Percentiles rank a stretch among this genome's conserved stretches.
Conservation (phyloP, 2,888 invertebrate species). For the Harpalus rufipes region DNA sequence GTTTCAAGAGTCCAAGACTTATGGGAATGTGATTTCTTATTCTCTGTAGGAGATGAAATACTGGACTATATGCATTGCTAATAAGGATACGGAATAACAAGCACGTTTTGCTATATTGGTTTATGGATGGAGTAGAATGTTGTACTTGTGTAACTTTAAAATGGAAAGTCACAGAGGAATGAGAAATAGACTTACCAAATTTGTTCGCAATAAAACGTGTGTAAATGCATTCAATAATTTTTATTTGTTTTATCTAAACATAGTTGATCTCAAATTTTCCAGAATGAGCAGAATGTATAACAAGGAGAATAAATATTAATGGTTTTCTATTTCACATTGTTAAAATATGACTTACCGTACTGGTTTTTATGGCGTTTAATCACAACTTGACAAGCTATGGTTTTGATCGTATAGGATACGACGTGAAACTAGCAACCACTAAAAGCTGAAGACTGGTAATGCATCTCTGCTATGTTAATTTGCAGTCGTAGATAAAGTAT, state of each 20-base stretch:
- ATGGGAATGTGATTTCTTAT: slow-evolving; percentile 42
- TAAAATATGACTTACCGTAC: too few species aligned
- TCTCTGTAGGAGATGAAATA: slow-evolving; percentile 39
- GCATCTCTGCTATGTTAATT: too few species aligned
- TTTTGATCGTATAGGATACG: too few species aligned
- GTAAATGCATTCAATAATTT: neutral
- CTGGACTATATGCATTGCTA: slow-evolving; percentile 26
- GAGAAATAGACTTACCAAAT: neutral
- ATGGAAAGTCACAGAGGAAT: neutral
- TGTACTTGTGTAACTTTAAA: neutral
- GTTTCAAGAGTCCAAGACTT: neutral
- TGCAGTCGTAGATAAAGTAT: too few species aligned
- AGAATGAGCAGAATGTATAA: neutral
- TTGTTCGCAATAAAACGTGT: neutral
- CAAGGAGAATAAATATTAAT: too few species aligned
- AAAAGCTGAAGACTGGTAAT: too few species aligned
- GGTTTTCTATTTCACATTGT: too few species aligned
- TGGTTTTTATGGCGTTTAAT: too few species aligned
- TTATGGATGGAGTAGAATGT: neutral
- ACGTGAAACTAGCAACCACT: too few species aligned
- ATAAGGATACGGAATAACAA: slow-evolving; percentile 20
- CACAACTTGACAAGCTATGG: too few species aligned
- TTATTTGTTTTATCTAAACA: neutral
- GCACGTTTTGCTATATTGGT: slow-evolving; percentile 5
- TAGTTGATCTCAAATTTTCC: neutral